Conservation (phyloP, 2,888 invertebrate species). For the Erebia aethiops region DNA sequence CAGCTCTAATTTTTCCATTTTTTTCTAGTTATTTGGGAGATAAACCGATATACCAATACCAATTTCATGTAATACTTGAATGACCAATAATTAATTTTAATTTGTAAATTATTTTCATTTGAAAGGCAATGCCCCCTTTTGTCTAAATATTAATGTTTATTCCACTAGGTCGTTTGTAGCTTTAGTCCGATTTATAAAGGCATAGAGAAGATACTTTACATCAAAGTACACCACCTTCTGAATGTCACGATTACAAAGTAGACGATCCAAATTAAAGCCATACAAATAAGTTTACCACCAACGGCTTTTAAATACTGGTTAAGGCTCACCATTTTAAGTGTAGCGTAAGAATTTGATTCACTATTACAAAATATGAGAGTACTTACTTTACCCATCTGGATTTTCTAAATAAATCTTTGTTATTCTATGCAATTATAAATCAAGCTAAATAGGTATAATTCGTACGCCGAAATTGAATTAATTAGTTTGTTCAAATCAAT, state of each 20-base stretch:
- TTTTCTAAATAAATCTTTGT: neutral
- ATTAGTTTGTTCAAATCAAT: constrained; percentile 1
- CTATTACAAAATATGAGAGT: too few relatives aligned
- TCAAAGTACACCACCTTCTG: too few relatives aligned
- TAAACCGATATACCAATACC: neutral
- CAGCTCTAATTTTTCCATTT: neutral
- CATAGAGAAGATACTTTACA: neutral
- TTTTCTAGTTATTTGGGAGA: neutral
- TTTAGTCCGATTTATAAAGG: neutral
- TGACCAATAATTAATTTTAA: neutral
- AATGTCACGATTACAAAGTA: too few relatives aligned
- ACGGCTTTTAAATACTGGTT: too few relatives aligned
- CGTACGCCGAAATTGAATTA: constrained; percentile 3
- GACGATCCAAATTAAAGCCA: too few relatives aligned
- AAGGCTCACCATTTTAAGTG: too few relatives aligned
- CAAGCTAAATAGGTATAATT: neutral
- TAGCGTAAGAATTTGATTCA: too few relatives aligned
- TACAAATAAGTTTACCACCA: too few relatives aligned
- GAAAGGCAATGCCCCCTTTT: neutral
- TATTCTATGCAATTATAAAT: constrained; percentile 18
- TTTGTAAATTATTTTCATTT: neutral
- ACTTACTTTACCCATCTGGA: too few relatives aligned
- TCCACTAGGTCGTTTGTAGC: neutral
- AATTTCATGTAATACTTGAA: constrained; percentile 17
- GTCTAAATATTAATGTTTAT: neutral